Percentiles rank a stretch among this genome's conserved stretches.
phyloP scores from a whole-genome alignment of 2,888 invertebrate genomes.

The Orthosia gothica region DNA sequence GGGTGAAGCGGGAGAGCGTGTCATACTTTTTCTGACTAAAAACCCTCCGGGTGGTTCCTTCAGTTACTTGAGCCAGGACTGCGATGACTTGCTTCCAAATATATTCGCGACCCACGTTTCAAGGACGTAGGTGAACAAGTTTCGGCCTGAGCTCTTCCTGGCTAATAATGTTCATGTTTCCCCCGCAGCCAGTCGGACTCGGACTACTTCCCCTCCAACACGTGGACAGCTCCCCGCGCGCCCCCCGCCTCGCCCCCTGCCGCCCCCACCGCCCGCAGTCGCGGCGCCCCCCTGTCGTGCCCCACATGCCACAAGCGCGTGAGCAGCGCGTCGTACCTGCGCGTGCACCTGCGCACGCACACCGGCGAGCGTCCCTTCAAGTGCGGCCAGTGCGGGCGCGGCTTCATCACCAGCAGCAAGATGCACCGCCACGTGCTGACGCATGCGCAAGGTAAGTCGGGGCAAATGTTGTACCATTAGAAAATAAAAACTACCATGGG shows the following conservation, averaged over 20 bases:
- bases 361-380: constrained; percentile 85
- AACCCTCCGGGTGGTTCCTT: too few species aligned
- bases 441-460: constrained; percentile 74
- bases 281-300: constrained; percentile 69
- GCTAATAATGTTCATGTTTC: not conserved
- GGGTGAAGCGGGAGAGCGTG: too few species aligned
- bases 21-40: too few species aligned
- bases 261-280: constrained; percentile 59
- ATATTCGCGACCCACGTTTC: too few species aligned
- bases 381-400: constrained; percentile 81
- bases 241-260: constrained; percentile 64
- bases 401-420: constrained; percentile 86
- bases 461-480: not conserved
- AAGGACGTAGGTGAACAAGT: too few species aligned
- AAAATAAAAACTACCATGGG: not conserved
- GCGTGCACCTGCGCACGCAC: constrained; percentile 85
- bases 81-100: too few species aligned
- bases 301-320: constrained; percentile 80
- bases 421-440: constrained; percentile 87
- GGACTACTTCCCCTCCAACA: constrained; percentile 86
- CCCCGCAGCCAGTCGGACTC: constrained; percentile 78
- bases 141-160: too few species aligned
- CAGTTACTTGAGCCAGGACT: too few species aligned
- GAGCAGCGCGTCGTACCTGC: constrained; percentile 81
- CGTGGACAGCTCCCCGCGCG: constrained; percentile 77